Percentiles rank a stretch among this genome's conserved stretches.
phyloP scores from a whole-genome alignment of 2,113 vertebrate species.

The Ploceus nigricollis region DNA sequence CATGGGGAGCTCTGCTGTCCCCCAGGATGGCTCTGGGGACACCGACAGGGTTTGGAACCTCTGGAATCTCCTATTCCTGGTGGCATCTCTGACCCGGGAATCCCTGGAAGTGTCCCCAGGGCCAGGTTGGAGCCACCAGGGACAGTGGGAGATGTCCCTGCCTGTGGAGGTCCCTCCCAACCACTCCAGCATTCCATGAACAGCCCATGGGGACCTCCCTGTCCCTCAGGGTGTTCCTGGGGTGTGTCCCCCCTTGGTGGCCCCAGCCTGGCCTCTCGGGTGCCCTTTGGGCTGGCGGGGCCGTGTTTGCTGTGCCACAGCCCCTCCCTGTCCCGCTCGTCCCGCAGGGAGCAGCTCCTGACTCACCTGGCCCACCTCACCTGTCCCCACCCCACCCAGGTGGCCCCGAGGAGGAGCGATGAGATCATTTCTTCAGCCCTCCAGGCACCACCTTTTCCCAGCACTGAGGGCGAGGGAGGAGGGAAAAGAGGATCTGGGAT shows the following conservation, averaged over 20 bases:
- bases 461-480: accelerated
- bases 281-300: neutral
- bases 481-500: neutral
- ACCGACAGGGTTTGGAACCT: neutral
- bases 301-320: accelerated
- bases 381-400: neutral
- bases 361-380: neutral
- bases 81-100: too few species aligned
- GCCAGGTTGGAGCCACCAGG: neutral
- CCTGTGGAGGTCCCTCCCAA: neutral
- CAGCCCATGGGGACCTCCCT: neutral
- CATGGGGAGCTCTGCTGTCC: too few species aligned
- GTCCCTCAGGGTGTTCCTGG: neutral
- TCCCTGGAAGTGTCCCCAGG: neutral
- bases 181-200: neutral
- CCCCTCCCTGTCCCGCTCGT: neutral
- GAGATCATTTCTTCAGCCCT: accelerated
- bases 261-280: accelerated
- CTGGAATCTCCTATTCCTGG: neutral
- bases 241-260: neutral
- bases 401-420: neutral
- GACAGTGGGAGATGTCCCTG: neutral
- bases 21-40: too few species aligned
- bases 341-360: neutral
- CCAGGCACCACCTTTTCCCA: neutral